Conservation (phyloP, 2,888 invertebrate species). For the Meteorus cinctellus region DNA sequence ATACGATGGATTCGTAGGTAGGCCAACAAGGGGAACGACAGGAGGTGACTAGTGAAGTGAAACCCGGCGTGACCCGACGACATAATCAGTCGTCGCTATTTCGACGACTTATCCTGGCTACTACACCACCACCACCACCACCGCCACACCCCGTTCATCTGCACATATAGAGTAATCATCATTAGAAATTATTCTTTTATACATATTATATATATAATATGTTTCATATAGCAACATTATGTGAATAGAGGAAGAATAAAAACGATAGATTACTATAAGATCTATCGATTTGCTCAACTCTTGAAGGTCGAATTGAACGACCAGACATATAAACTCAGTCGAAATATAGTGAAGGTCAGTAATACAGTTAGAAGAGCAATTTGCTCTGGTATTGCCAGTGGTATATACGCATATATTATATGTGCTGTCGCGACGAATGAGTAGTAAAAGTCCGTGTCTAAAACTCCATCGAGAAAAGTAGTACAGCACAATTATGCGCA, state of each 20-base stretch:
- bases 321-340: neutral
- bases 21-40: slow-evolving; percentile 55
- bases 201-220: neutral
- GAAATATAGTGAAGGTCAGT: neutral
- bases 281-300: neutral
- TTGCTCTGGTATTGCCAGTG: neutral
- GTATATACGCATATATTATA: neutral
- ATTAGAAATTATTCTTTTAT: neutral
- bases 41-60: slow-evolving; percentile 64
- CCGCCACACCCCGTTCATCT: slow-evolving; percentile 44
- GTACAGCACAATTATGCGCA: neutral
- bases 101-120: slow-evolving; percentile 43
- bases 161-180: slow-evolving; percentile 39
- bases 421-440: neutral
- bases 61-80: slow-evolving; percentile 63
- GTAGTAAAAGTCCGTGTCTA: neutral
- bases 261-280: neutral
- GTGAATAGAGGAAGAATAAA: neutral
- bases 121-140: slow-evolving; percentile 27
- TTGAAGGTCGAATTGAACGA: neutral
- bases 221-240: neutral
- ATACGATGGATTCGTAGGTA: slow-evolving; percentile 36
- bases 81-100: slow-evolving; percentile 70
- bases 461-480: neutral
- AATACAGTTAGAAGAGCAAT: slow-evolving; percentile 1